These are phyloP conservation scores for Tragelaphus imberbis DNA, from an alignment of 2,113 vertebrate species.

Conservation along the genomic window DNA sequence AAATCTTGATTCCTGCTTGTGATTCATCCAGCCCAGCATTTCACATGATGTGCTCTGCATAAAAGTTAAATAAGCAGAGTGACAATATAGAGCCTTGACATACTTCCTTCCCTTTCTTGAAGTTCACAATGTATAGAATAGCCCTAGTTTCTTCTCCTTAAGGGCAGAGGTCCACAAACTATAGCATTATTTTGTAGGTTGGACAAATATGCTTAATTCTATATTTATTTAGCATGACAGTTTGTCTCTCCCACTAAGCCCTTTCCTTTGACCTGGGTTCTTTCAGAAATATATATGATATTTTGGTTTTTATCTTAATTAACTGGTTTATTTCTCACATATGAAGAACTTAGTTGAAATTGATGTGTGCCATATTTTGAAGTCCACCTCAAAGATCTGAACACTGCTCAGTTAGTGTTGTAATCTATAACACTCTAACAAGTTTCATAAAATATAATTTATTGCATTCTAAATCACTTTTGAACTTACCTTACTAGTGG, in stretches of 20 bases:
- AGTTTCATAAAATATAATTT: not conserved
- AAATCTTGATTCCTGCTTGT: not conserved
- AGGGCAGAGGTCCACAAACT: not conserved
- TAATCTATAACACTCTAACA: not conserved
- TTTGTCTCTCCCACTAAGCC: not conserved
- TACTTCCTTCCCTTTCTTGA: not conserved
- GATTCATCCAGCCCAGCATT: not conserved
- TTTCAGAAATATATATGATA: not conserved
- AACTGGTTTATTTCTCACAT: not conserved
- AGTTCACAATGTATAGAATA: not conserved
- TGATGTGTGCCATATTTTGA: not conserved
- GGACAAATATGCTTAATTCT: not conserved
- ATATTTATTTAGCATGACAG: not conserved
- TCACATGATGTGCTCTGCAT: not conserved
- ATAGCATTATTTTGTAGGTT: not conserved
- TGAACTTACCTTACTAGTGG: not conserved
- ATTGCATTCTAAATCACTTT: not conserved
- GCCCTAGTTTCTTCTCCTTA: not conserved
- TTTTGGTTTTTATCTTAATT: not conserved
- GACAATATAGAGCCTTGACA: not conserved
- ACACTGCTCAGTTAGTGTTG: not conserved
- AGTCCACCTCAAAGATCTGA: not conserved
- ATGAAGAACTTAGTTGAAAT: not conserved
- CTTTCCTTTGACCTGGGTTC: not conserved
- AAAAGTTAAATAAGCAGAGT: not conserved